Conservation (phyloP, 1,140 invertebrate genomes). For the Apocrypta bakeri region DNA sequence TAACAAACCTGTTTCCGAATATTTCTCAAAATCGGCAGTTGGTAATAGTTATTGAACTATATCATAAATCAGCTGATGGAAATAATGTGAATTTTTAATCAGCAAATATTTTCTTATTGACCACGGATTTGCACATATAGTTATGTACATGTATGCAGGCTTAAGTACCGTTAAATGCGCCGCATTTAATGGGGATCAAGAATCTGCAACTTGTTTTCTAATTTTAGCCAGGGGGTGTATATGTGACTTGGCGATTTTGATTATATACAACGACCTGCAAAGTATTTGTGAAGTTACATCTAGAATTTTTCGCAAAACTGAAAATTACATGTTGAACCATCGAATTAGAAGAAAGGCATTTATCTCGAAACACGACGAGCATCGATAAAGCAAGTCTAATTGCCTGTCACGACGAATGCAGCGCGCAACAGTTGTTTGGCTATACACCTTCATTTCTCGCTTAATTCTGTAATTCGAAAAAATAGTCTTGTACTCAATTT, state of each 20-base stretch:
- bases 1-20: no score
- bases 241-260: background rate
- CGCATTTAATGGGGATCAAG: background rate
- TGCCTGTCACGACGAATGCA: background rate
- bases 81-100: no score
- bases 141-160: background rate
- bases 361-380: no score
- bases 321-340: background rate
- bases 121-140: background rate
- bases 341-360: background rate
- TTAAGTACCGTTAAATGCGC: constrained; percentile 41
- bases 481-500: no score
- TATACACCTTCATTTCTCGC: background rate
- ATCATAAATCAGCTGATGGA: no score
- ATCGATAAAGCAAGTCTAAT: background rate
- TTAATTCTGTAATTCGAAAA: background rate
- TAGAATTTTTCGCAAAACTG: background rate
- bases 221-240: background rate
- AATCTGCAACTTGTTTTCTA: background rate
- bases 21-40: no score
- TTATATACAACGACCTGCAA: background rate
- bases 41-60: no score
- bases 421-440: background rate
- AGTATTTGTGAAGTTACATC: background rate
- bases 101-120: no score